Percentiles rank a stretch among this genome's conserved stretches.
These are phyloP conservation scores for Idaea aversata DNA, from an alignment of 2,888 invertebrate genomes.

Conservation along the genomic window DNA sequence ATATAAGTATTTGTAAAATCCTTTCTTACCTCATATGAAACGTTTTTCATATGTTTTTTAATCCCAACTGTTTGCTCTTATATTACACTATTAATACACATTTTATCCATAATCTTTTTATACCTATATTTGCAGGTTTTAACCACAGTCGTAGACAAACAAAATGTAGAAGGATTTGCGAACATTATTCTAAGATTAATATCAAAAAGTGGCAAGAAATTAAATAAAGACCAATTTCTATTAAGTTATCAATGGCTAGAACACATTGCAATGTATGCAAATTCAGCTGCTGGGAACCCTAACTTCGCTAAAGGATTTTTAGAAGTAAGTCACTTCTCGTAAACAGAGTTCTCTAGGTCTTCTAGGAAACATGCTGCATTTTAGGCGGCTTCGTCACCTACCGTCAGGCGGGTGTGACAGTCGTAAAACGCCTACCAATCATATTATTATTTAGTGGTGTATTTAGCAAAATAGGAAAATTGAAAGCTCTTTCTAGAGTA, in stretches of 20 bases:
- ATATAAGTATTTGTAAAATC: neutral
- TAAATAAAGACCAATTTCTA: slow-evolving; percentile 64
- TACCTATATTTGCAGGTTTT: slow-evolving; percentile 59
- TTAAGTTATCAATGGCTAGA: slow-evolving; percentile 85
- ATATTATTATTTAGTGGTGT: no score
- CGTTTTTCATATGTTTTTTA: no score
- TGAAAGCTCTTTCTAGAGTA: no score
- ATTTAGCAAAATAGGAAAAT: no score
- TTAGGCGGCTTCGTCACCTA: no score
- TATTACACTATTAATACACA: neutral
- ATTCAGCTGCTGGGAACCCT: slow-evolving; percentile 67
- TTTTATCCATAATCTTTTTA: slow-evolving; percentile 12
- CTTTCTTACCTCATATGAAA: neutral
- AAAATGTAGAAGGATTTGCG: slow-evolving; percentile 74
- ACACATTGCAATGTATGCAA: slow-evolving; percentile 79
- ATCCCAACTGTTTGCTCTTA: neutral
- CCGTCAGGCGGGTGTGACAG: no score
- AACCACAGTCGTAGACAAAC: slow-evolving; percentile 64
- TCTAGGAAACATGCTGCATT: neutral
- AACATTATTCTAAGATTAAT: slow-evolving; percentile 74
- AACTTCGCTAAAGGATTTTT: slow-evolving; percentile 70
- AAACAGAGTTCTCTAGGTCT: no score
- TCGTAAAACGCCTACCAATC: no score
- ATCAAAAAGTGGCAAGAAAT: slow-evolving; percentile 56
- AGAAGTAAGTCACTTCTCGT: slow-evolving; percentile 55